Evolutionary conservation across 2,888 invertebrate genomes (phyloP).

Genomic region (Acleris literana): DNA sequence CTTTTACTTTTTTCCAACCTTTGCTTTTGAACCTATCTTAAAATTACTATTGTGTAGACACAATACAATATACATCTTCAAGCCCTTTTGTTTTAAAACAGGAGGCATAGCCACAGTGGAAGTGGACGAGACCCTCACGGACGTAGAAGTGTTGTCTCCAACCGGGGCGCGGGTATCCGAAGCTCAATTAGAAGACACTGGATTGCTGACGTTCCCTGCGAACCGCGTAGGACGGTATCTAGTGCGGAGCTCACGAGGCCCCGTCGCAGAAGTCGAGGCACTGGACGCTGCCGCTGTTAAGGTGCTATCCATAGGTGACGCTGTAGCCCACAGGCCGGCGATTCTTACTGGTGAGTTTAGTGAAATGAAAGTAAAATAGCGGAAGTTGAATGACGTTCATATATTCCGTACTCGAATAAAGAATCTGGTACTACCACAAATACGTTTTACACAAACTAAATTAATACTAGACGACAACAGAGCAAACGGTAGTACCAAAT

Average conservation of each 20-base stretch:
- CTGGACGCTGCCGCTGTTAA: slow-evolving; percentile 90
- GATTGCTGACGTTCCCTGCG: slow-evolving; percentile 90
- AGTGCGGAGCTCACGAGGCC: slow-evolving; percentile 79
- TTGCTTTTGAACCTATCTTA: too few relatives aligned
- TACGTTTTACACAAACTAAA: too few relatives aligned
- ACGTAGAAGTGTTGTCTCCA: slow-evolving; percentile 87
- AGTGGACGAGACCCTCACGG: slow-evolving; percentile 84
- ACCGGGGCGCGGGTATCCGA: slow-evolving; percentile 85
- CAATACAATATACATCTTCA: too few relatives aligned
- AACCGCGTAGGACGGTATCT: slow-evolving; percentile 89
- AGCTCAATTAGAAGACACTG: slow-evolving; percentile 81
- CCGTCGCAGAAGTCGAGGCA: slow-evolving; percentile 86
- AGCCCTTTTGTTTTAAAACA: slow-evolving; percentile 39
- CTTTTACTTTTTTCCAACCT: too few relatives aligned
- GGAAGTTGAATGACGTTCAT: too few relatives aligned
- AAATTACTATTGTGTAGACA: too few relatives aligned
- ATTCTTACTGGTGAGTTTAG: slow-evolving; percentile 85
- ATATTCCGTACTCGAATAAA: too few relatives aligned
- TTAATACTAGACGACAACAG: too few relatives aligned
- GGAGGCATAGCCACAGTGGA: slow-evolving; percentile 85
- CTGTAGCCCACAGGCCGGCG: slow-evolving; percentile 91
- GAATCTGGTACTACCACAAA: too few relatives aligned
- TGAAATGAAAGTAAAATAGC: background rate
- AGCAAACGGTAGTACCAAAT: too few relatives aligned
- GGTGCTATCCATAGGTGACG: slow-evolving; percentile 89